Base-by-base conservation (phyloP, 2,797 vertebrate genomes). In the Gadopsis bispinosus region DNA sequence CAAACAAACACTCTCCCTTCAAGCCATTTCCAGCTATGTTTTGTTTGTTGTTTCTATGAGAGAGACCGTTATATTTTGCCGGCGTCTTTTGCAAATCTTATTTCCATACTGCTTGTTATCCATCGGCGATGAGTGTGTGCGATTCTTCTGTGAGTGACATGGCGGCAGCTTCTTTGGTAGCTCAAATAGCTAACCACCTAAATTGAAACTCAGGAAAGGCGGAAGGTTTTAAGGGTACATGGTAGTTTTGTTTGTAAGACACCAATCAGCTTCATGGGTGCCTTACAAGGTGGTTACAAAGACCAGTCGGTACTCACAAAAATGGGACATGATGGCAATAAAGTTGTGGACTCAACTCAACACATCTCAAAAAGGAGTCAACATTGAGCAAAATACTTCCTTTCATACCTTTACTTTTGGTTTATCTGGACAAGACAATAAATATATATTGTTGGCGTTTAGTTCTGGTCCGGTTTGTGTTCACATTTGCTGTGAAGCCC, bases 1-100 rank as follows among this genome's bases (percentile, higher is more conserved):
- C 77, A 91, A 84, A 90, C 77, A 76, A 83, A 79, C 70, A 35
- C 45, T 69, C 65, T 77, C 51, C 75, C 80, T 81, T 71, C 59
- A 39, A 89, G 86, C 71, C 60, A 69, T 75, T 81, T 80, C 35
- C 50, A 81, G 55, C 48, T 47, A 37, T 50, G 61, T 80, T 76
- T 78, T 79, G 45, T 88, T 84, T 89, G 72, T 85, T 82, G 60
- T 19, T 77, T 55, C 48, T 43, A 13, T 26, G 33, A 43, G 58
- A 75, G 59, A 77, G 41, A 58, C 41, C 51, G 59, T 65, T 68
- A 19, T 47, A 47, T 67, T 77, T 73, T 66, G 35, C 59, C 61
- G 35, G 13, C 29, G 45, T 62, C 26, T 84, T 75, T 79, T 66
- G 47, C n/a, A n/a, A 53, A 66, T 56, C 22, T 17, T 60, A 53